These are phyloP conservation scores for Varecia variegata DNA, from an alignment of 2,797 vertebrate genomes.

Conservation along the genomic window DNA sequence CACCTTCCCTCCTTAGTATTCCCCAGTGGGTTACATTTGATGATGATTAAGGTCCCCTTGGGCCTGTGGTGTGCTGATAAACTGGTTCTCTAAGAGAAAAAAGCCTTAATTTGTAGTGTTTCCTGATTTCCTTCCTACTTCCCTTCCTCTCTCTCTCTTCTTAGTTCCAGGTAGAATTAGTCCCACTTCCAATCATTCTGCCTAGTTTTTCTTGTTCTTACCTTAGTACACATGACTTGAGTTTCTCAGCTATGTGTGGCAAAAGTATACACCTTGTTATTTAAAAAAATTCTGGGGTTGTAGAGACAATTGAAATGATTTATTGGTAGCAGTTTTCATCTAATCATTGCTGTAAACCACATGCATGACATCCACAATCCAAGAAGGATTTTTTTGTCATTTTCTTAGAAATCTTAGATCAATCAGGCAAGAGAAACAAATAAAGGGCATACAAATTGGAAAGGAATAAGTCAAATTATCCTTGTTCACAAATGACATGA, in stretches of 20 bases:
- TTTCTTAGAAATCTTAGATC: neutral
- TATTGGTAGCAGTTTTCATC: constrained; percentile 8
- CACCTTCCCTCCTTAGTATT: neutral
- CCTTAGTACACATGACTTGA: neutral
- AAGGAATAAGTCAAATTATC: neutral
- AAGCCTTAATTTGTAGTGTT: neutral
- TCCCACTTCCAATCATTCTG: neutral
- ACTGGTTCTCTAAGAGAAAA: neutral
- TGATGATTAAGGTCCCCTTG: neutral
- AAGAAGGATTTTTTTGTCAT: neutral
- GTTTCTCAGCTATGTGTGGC: neutral
- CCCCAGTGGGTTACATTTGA: neutral
- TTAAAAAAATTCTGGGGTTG: neutral
- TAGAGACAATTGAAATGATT: neutral
- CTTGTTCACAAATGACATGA: neutral
- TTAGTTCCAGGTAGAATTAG: neutral
- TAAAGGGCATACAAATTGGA: neutral
- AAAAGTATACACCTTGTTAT: neutral
- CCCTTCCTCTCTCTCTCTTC: neutral
- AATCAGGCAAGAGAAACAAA: neutral
- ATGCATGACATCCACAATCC: neutral
- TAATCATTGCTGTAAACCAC: neutral
- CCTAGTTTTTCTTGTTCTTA: neutral
- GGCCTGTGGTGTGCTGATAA: neutral
- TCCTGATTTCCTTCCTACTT: neutral